Evolutionary conservation across 2,113 vertebrate genomes (phyloP), one percentile per base, ranked within the genome.

Genomic region (Semnornis frantzii): DNA sequence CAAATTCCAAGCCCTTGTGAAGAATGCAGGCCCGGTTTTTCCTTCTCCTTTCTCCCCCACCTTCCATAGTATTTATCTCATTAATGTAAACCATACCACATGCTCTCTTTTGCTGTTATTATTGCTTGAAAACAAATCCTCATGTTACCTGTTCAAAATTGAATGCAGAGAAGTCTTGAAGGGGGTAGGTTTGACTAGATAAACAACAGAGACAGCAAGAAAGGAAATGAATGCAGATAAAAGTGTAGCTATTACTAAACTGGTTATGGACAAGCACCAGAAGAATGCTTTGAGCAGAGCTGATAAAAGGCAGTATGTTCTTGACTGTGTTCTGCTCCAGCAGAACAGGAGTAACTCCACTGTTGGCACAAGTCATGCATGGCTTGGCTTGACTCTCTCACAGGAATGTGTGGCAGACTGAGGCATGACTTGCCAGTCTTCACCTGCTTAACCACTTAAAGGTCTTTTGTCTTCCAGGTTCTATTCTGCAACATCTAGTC

Each of bases 341-440:
- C 70, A 64, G 24, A 15, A 15, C 1, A 2, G 14, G 34, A 62
- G 57, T 15, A 80, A 2, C 30, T 75, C 58, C 17, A 4, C 15
- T 68, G 37, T 46, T 42, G 42, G 84, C 34, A 33, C 25, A 13
- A 27, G 31, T 8, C 11, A 9, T 15, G 17, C 48, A 4, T 2
- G 1, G 55, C 62, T 79, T 65, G 48, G 24, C n/a, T 42, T 63
- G 25, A 34, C 82, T 71, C 28, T 25, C 54, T 50, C 14, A 28
- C 23, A 19, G 57, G 19, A 85, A 7, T 0, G 0, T 62, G 44
- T 10, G 44, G 12, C n/a, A 62, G 44, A 18, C 10, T 34, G 59
- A 30, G 55, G 30, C 18, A 65, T 80, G 66, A 52, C 5, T 3
- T 6, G 23, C 4, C 9, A 16, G 10, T 31, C 20, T 85, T 66